Evolutionary conservation across 2,797 vertebrate species (phyloP).

Genomic region (Rhyacichthys aspro): DNA sequence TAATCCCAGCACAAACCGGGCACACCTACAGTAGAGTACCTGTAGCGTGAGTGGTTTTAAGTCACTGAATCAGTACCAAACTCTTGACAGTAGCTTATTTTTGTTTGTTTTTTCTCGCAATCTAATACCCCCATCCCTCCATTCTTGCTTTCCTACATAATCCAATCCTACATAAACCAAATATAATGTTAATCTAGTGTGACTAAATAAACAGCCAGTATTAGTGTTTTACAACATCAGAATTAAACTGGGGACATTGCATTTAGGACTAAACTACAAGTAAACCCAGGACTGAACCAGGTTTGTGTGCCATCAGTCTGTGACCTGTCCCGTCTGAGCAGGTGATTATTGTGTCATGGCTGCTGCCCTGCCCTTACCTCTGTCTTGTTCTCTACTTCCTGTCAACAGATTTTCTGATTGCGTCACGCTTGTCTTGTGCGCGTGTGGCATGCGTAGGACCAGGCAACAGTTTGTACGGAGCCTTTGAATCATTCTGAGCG

Average conservation of each 20-base stretch:
- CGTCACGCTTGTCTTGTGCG: conserved; percentile 24
- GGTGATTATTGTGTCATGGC: conserved; percentile 37
- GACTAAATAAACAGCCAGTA: too few relatives aligned
- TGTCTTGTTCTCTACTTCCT: conserved; percentile 36
- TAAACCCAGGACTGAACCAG: too few relatives aligned
- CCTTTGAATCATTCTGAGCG: conserved; percentile 32
- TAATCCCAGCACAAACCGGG: neutral
- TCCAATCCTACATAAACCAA: too few relatives aligned
- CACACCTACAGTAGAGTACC: neutral
- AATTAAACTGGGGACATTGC: too few relatives aligned
- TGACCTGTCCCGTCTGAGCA: conserved; percentile 14
- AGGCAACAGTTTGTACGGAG: conserved; percentile 17
- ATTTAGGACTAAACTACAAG: too few relatives aligned
- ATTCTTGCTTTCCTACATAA: too few relatives aligned
- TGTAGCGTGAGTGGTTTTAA: neutral
- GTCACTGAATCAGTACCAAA: neutral
- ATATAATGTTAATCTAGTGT: too few relatives aligned
- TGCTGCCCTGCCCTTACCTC: conserved; percentile 2
- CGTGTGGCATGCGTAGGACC: conserved; percentile 31
- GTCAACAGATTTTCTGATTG: conserved; percentile 33
- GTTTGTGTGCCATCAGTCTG: neutral
- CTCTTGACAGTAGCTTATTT: too few relatives aligned
- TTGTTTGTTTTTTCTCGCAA: too few relatives aligned
- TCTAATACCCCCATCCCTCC: too few relatives aligned
- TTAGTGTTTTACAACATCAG: too few relatives aligned